Evolutionary conservation across 1,140 invertebrate species (phyloP).

Genomic region (Phocides pigmalion): DNA sequence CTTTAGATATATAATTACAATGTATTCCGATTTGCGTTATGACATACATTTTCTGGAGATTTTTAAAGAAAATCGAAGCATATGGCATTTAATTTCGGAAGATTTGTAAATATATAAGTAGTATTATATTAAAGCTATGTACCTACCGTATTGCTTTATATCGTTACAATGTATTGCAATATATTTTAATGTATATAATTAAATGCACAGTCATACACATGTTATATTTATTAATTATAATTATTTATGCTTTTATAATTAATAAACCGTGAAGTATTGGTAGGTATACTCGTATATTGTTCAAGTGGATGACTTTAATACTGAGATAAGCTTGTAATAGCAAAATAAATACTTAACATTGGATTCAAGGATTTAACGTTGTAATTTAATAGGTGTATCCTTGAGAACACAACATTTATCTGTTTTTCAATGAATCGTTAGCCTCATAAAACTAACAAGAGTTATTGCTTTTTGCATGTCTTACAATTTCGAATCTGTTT

Average conservation of each 20-base stretch:
- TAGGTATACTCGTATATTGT: neutral
- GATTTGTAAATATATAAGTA: too few species aligned
- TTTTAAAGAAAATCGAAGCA: too few species aligned
- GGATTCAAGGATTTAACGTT: too few species aligned
- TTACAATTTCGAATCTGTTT: conserved; percentile 87
- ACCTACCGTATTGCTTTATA: too few species aligned
- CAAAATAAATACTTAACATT: neutral
- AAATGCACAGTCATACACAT: neutral
- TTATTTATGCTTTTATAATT: conserved; percentile 7
- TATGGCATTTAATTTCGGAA: too few species aligned
- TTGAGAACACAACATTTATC: neutral
- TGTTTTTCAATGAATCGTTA: neutral
- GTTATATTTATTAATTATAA: neutral
- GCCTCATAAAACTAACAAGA: conserved; percentile 82
- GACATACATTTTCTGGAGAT: too few species aligned
- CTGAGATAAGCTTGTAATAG: neutral
- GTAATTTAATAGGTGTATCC: too few species aligned
- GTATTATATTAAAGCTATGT: too few species aligned
- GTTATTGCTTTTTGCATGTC: conserved; percentile 87
- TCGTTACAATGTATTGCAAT: neutral
- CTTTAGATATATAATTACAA: too few species aligned
- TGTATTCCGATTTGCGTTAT: too few species aligned
- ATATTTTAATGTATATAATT: neutral
- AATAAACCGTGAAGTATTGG: conserved; percentile 4
- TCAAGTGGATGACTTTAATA: neutral